A percentile compares a stretch with the other conserved stretches of the same genome.
Conservation (phyloP, 2,797 vertebrate genomes). For the Pseudochaenichthys georgianus region DNA sequence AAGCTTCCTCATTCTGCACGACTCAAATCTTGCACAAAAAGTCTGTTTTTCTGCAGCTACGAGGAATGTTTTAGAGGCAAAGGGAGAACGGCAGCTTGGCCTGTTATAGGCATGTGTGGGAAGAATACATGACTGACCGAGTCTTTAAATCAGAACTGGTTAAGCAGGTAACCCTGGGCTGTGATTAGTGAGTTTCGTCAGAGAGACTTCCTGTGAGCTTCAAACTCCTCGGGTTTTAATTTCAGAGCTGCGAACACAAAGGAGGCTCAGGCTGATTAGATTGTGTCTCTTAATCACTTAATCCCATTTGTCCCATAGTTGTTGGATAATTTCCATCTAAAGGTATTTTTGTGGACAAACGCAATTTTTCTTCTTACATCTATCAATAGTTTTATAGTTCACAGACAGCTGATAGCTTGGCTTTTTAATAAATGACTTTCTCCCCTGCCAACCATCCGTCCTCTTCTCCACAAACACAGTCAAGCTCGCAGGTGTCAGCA, state of each 20-base stretch:
- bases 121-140: neutral
- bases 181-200: neutral
- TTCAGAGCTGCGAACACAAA: conserved; percentile 28
- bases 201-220: neutral
- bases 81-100: neutral
- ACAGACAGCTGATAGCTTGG: neutral
- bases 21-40: neutral
- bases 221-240: conserved; percentile 7
- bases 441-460: neutral
- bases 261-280: conserved; percentile 50
- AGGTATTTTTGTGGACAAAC: neutral
- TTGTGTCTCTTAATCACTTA: conserved; percentile 60
- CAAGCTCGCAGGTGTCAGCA: conserved; percentile 14
- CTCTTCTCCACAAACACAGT: neutral
- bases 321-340: conserved; percentile 38
- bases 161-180: conserved; percentile 21
- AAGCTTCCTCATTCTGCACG: neutral
- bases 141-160: conserved; percentile 29
- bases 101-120: neutral
- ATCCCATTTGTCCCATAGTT: conserved; percentile 63
- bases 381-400: neutral
- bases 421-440: neutral
- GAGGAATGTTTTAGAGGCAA: neutral
- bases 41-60: neutral
- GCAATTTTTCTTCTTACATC: conserved; percentile 13